Base-by-base conservation (phyloP, 2,113 vertebrate genomes). In the Scortum barcoo region DNA sequence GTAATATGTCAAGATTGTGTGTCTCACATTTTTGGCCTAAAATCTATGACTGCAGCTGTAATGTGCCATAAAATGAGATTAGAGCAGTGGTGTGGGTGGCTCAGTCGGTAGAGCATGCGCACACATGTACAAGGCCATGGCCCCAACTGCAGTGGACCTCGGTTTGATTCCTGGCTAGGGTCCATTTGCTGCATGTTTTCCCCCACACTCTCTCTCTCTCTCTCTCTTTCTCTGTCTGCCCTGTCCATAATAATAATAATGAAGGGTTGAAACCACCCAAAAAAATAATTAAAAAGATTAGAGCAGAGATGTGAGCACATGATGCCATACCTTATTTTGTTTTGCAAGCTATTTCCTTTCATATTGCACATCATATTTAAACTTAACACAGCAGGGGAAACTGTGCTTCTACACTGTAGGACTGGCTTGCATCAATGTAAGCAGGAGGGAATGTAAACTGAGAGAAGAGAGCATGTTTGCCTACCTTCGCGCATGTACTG, bases 361-460 rank as follows among this genome's bases (percentile, higher is more conserved):
- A 24, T 58, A n/a, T 48, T 48, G 19, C 44, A 57, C 26, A 22
- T 84, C 46, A 61, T 56, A 19, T 72, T 28, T 44, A 12, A 78
- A 48, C 44, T 26, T 50, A 20, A 62, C 46, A 38, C 19, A 28
- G 12, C 12, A 66, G 1, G 20, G 61, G 80, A 86, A 84, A 16
- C 54, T 67, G 50, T 24, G 81, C 70, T 51, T 89, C 36, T 76
- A 70, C 78, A 60, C 71, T 28, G 26, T 69, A 80, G 74, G 54
- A 65, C 81, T 86, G 86, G 54, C 33, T 56, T 83, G 54, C 54
- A 67, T 90, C 84, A 86, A 70, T 48, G 68, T 54, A 38, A 58
- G 60, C 80, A 71, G 51, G 56, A 56, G 62, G 69, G 80, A 91
- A 92, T 91, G 88, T 91, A 91, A 91, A 91, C 88, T 44, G 30